These are phyloP conservation scores for Mesochorus sp. DNA, from an alignment of 2,888 invertebrate genomes.

Conservation along the genomic window DNA sequence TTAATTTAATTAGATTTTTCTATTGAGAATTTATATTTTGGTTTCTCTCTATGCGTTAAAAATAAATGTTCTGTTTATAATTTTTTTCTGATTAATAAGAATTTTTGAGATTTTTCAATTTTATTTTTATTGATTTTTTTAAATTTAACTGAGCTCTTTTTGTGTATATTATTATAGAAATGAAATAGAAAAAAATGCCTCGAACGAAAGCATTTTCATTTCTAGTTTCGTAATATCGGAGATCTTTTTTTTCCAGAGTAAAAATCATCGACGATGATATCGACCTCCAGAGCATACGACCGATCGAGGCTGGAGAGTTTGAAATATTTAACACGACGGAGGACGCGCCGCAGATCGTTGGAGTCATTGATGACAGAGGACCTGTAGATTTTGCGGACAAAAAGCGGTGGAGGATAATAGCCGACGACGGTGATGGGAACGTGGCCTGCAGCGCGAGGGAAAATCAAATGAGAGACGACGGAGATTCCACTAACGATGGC, in stretches of 20 bases:
- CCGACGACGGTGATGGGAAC: slow-evolving; percentile 75
- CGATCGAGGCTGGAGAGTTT: slow-evolving; percentile 86
- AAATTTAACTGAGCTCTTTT: too few species aligned
- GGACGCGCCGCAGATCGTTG: slow-evolving; percentile 95
- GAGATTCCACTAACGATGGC: slow-evolving; percentile 50
- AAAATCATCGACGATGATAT: slow-evolving; percentile 94
- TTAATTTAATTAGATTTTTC: too few species aligned
- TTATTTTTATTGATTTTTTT: too few species aligned
- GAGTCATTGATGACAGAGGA: slow-evolving; percentile 90
- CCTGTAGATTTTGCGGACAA: slow-evolving; percentile 75
- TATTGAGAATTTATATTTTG: too few species aligned
- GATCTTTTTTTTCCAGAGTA: slow-evolving; percentile 84
- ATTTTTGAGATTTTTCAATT: too few species aligned
- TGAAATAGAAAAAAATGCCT: too few species aligned
- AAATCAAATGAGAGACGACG: slow-evolving; percentile 13
- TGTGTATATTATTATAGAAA: too few species aligned
- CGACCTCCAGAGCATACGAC: slow-evolving; percentile 85
- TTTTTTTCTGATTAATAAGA: too few species aligned
- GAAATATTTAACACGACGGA: slow-evolving; percentile 90
- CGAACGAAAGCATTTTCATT: slow-evolving; percentile 1
- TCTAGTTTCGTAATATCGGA: slow-evolving; percentile 59
- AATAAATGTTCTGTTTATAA: too few species aligned
- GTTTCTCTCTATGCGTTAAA: too few species aligned
- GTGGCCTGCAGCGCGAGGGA: slow-evolving; percentile 61
- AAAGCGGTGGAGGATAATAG: slow-evolving; percentile 80